Evolutionary conservation across 2,113 vertebrate species (phyloP), one percentile per base, ranked within the genome.

Genomic region (Psophia crepitans): DNA sequence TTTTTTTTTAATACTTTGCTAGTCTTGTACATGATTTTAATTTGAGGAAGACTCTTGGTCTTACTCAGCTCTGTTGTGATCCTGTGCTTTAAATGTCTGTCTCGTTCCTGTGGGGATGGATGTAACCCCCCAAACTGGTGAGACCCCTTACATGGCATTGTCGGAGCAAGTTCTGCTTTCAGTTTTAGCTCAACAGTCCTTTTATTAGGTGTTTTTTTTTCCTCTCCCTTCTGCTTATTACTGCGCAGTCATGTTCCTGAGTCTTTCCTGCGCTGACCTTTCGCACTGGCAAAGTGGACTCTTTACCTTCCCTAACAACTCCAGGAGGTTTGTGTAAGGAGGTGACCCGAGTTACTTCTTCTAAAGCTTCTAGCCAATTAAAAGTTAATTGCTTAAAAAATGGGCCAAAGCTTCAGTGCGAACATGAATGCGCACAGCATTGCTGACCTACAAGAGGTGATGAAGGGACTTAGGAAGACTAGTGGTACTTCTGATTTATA

Each of bases 11-110:
- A 2, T 56, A 21, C 23, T n/a, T 77, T 39, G 6, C 46, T 51
- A 37, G 16, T 7, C 15, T 30, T n/a, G 12, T 37, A 2, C 37
- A 5, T 0, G 2, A 58, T 30, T 43, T 49, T 10, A 2, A 28
- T 26, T 73, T 17, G 27, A 20, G n/a, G 21, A 46, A 17, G 9
- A 21, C 23, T 60, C 0, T 35, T 26, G 64, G 32, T 49, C 33
- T 46, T 41, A 7, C 23, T 71, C 14, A 12, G 24, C 28, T 33
- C 18, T 0, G 0, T n/a, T 49, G 57, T 32, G 26, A 53, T 83
- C 17, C 14, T 48, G 32, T 33, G 22, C 58, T 89, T 77, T 68
- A 30, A 27, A 64, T 12, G 17, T n/a, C 6, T 28, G 2, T 32
- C 30, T 41, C 41, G 7, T 7, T 79, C 22, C 49, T 57, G 2